Conservation (phyloP, 2,113 vertebrate species). For the Oreocharis arfaki region DNA sequence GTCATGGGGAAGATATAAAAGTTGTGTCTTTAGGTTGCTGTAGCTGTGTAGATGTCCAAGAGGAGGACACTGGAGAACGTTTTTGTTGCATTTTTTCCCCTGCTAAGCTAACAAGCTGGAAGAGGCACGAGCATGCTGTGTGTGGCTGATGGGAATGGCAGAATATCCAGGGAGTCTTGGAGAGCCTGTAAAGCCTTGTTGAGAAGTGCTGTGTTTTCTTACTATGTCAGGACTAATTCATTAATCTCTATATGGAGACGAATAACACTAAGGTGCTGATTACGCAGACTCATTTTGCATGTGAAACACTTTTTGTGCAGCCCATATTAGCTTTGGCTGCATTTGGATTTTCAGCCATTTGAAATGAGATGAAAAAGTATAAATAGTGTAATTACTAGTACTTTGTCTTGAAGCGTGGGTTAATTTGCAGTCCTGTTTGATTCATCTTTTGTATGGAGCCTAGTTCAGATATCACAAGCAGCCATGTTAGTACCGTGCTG, state of each 20-base stretch:
- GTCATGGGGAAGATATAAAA: neutral
- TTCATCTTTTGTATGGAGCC: neutral
- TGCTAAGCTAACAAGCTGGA: neutral
- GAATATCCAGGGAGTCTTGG: neutral
- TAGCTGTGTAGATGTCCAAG: neutral
- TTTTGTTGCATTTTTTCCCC: neutral
- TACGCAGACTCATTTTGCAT: neutral
- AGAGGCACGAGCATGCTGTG: neutral
- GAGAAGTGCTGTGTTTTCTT: neutral
- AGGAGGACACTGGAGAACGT: neutral
- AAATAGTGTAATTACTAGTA: neutral
- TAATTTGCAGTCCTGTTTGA: neutral
- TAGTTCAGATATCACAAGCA: neutral
- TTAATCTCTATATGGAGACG: neutral
- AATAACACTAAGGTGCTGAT: neutral
- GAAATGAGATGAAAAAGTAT: neutral
- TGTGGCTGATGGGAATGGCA: neutral
- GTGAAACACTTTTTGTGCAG: neutral
- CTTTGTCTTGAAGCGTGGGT: neutral
- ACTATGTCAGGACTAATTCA: neutral
- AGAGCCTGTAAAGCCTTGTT: neutral
- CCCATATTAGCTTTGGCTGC: neutral
- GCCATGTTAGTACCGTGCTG: fast-evolving
- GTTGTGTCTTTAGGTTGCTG: neutral
- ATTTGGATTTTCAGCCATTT: neutral